Conservation (phyloP, 2,888 invertebrate species). For the Lypha dubia region DNA sequence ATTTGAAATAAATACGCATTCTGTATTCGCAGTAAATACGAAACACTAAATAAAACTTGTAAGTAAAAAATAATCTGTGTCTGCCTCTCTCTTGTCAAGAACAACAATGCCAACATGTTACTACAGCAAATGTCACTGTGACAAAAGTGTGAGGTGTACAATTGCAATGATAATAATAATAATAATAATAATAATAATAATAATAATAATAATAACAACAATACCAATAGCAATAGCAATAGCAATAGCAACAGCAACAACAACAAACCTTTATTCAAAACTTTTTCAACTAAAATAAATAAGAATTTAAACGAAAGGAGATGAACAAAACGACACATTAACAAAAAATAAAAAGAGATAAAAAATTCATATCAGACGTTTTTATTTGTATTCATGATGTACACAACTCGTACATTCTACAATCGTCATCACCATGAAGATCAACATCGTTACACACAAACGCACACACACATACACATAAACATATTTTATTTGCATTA, state of each 20-base stretch:
- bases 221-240: too few species aligned
- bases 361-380: constrained; percentile 2
- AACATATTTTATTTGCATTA: constrained; percentile 37
- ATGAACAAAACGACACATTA: neutral
- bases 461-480: too few species aligned
- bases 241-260: constrained; percentile 29
- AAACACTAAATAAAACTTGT: neutral
- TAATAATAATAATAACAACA: too few species aligned
- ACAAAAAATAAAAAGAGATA: too few species aligned
- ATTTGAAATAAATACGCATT: constrained; percentile 35
- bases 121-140: constrained; percentile 24
- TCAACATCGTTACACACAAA: constrained; percentile 11
- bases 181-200: too few species aligned
- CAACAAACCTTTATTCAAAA: constrained; percentile 29
- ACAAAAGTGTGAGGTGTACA: constrained; percentile 35
- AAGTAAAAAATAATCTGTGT: constrained; percentile 6
- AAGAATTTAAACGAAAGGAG: constrained; percentile 1
- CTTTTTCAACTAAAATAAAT: constrained; percentile 42
- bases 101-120: constrained; percentile 28
- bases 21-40: neutral
- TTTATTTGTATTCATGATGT: constrained; percentile 19
- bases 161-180: constrained; percentile 18
- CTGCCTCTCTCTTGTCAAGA: constrained; percentile 29
- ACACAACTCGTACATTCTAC: constrained; percentile 22
- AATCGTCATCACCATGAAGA: constrained; percentile 2